Conservation (phyloP, 2,888 invertebrate genomes). For the Eupsilia transversa region DNA sequence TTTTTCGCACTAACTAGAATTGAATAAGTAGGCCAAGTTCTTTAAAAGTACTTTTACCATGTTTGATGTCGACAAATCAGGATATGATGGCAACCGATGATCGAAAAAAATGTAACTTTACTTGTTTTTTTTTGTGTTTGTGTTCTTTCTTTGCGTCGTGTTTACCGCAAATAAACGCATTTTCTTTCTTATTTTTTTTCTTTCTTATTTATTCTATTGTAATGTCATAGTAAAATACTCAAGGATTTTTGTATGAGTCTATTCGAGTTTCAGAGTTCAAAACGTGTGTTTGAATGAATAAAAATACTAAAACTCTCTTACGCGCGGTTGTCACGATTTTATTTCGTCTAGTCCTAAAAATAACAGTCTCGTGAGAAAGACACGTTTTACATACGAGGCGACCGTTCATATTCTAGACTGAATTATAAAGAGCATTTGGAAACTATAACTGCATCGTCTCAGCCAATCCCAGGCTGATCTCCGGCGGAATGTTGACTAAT, state of each 20-base stretch:
- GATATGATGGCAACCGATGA: slow-evolving; percentile 2
- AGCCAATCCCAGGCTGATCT: slow-evolving; percentile 35
- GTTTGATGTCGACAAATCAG: slow-evolving; percentile 33
- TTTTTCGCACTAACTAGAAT: slow-evolving; percentile 25
- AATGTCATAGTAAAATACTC: not conserved
- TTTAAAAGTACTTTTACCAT: slow-evolving; percentile 31
- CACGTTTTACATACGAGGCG: slow-evolving; percentile 35
- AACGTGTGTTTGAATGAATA: not conserved
- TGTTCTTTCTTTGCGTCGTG: too few relatives aligned
- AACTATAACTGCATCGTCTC: slow-evolving; percentile 32
- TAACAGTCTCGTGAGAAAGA: slow-evolving; percentile 44
- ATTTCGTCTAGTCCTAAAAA: slow-evolving; percentile 33
- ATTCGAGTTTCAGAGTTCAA: not conserved
- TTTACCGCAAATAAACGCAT: too few relatives aligned
- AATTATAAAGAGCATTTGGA: slow-evolving; percentile 48
- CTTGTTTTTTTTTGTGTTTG: too few relatives aligned
- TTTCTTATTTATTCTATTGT: not conserved
- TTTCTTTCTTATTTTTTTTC: too few relatives aligned
- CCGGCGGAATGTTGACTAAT: slow-evolving; percentile 45
- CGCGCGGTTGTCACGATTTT: slow-evolving; percentile 19
- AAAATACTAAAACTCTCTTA: not conserved
- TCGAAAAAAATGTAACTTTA: not conserved
- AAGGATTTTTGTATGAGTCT: not conserved
- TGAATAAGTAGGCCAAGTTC: slow-evolving; percentile 51
- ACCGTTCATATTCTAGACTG: slow-evolving; percentile 22